phyloP scores from a whole-genome alignment of 1,140 invertebrate genomes.

The Aethina tumida region DNA sequence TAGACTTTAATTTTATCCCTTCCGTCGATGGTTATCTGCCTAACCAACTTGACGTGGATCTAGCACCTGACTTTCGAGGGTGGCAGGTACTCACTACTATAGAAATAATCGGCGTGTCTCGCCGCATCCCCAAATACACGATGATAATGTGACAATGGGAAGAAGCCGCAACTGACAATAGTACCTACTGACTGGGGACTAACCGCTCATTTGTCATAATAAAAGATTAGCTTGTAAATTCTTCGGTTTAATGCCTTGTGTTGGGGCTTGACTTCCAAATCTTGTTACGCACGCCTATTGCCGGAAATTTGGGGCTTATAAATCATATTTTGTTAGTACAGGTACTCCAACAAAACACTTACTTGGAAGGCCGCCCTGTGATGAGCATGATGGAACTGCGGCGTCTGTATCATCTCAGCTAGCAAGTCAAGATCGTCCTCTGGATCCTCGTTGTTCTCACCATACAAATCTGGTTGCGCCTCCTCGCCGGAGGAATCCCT shows the following conservation, averaged over 20 bases:
- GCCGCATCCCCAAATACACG: no score
- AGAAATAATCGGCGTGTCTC: no score
- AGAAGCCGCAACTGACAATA: conserved; percentile 25
- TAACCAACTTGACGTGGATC: no score
- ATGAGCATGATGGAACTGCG: conserved; percentile 51
- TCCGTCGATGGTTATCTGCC: no score
- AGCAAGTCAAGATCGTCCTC: conserved; percentile 40
- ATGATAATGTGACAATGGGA: conserved; percentile 30
- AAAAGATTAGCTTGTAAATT: conserved; percentile 21
- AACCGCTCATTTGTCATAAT: conserved; percentile 29
- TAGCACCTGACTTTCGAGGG: neutral
- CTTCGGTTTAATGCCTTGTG: no score
- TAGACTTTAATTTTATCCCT: no score
- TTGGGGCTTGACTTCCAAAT: no score
- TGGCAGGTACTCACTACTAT: conserved; percentile 1
- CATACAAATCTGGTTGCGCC: conserved; percentile 9
- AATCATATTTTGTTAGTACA: no score
- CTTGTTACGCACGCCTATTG: no score
- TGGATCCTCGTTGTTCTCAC: conserved; percentile 13
- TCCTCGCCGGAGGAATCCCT: conserved; percentile 11
- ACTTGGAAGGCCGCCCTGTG: conserved; percentile 50
- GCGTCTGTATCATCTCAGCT: conserved; percentile 55
- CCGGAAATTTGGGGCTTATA: no score
- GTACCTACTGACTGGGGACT: conserved; percentile 18
- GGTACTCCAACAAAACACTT: conserved; percentile 27